phyloP scores from a whole-genome alignment of 2,888 invertebrate genomes.

The Chrysomela aeneicollis region DNA sequence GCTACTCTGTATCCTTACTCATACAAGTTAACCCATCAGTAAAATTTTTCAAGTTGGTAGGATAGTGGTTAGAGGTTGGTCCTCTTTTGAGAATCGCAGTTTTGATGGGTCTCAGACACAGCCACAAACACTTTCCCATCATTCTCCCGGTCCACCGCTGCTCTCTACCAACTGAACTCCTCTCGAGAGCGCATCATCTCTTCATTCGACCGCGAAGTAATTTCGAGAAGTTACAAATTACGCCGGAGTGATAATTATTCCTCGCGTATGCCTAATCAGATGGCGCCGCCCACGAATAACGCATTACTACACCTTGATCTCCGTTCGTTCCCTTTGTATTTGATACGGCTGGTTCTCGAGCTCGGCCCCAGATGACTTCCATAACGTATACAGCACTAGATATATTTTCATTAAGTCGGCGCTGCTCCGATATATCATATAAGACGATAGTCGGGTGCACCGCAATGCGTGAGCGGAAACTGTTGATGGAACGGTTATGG shows the following conservation, averaged over 20 bases:
- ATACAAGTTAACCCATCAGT: no score
- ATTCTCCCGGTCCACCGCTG: constrained; percentile 4
- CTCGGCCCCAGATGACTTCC: constrained; percentile 44
- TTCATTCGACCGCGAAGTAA: constrained; percentile 42
- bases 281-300: constrained; percentile 58
- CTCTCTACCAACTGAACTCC: constrained; percentile 35
- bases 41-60: no score
- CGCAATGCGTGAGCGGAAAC: constrained; percentile 48
- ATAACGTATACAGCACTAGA: constrained; percentile 59
- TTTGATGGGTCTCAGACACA: no score
- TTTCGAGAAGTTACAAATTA: constrained; percentile 57
- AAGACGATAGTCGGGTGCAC: constrained; percentile 53
- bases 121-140: no score
- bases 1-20: no score
- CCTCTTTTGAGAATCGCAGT: no score
- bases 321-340: constrained; percentile 53
- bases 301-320: constrained; percentile 54
- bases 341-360: constrained; percentile 55
- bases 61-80: no score
- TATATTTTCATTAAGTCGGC: constrained; percentile 61
- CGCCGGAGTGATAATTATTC: constrained; percentile 59
- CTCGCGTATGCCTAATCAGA: constrained; percentile 56
- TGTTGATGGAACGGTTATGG: no score
- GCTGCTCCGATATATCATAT: constrained; percentile 57
- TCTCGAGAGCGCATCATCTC: constrained; percentile 23